phyloP scores from a whole-genome alignment of 2,113 vertebrate genomes.

The Anas platyrhynchos region DNA sequence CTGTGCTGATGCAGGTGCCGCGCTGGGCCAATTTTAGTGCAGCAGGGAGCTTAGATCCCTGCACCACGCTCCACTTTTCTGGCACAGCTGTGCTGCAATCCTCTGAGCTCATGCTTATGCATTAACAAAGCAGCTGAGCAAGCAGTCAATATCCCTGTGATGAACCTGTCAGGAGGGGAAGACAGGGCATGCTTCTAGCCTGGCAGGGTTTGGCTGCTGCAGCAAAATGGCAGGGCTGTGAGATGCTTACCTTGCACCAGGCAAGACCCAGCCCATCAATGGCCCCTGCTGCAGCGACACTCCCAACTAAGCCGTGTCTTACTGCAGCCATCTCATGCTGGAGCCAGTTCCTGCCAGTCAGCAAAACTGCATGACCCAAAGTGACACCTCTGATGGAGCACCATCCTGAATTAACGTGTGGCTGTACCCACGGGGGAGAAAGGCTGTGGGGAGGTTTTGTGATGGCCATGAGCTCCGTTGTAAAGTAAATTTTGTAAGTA shows the following conservation, averaged over 20 bases:
- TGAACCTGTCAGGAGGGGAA: not conserved
- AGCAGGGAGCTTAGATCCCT: fast-evolving
- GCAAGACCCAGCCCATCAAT: not conserved
- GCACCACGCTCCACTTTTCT: fast-evolving
- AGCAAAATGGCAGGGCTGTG: not conserved
- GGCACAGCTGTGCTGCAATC: not conserved
- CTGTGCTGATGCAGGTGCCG: not conserved
- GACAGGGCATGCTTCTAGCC: not conserved
- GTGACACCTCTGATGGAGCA: not conserved
- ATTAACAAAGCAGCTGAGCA: not conserved
- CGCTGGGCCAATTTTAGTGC: not conserved
- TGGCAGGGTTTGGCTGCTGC: not conserved
- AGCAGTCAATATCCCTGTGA: not conserved
- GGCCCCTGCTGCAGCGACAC: fast-evolving
- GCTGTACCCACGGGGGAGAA: fast-evolving
- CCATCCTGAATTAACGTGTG: not conserved
- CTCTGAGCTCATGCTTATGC: not conserved
- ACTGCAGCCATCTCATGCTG: fast-evolving
- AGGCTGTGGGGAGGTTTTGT: not conserved
- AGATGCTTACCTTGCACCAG: not conserved
- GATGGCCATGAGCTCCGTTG: not conserved
- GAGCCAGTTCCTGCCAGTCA: not conserved
- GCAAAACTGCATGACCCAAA: not conserved
- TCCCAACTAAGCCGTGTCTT: fast-evolving
- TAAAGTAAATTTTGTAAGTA: not conserved